phyloP scores from a whole-genome alignment of 2,797 vertebrate species.

The Rhinatrema bivittatum region DNA sequence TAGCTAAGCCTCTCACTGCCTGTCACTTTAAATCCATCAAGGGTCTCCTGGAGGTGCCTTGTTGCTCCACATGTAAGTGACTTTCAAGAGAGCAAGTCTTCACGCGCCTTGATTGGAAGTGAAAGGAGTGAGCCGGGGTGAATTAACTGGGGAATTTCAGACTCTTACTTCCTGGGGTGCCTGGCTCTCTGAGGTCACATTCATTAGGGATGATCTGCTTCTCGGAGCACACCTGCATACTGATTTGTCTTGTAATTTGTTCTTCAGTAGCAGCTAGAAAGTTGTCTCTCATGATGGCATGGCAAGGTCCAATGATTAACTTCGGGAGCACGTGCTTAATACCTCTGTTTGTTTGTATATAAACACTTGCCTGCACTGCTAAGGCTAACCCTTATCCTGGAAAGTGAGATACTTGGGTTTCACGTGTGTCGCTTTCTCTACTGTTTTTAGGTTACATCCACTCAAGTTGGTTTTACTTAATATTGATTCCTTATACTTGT shows the following conservation, averaged over 20 bases:
- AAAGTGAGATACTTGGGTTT: no score
- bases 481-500: no score
- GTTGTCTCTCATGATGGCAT: no score
- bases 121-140: neutral
- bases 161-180: neutral
- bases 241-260: neutral
- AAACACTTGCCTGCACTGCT: no score
- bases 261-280: no score
- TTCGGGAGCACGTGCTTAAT: no score
- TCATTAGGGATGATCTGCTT: conserved; percentile 11
- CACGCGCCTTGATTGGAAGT: neutral
- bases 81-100: neutral
- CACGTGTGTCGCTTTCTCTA: no score
- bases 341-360: no score
- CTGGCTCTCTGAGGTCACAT: conserved; percentile 1
- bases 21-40: conserved; percentile 44
- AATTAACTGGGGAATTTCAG: neutral
- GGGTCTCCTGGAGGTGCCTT: neutral
- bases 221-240: neutral
- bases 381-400: no score
- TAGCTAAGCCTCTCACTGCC: conserved; percentile 46
- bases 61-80: neutral
- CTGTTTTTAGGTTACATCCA: no score
- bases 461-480: no score
- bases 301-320: no score